Evolutionary conservation across 2,113 vertebrate genomes (phyloP), one percentile per base, ranked within the genome.

Genomic region (Parotia lawesii): DNA sequence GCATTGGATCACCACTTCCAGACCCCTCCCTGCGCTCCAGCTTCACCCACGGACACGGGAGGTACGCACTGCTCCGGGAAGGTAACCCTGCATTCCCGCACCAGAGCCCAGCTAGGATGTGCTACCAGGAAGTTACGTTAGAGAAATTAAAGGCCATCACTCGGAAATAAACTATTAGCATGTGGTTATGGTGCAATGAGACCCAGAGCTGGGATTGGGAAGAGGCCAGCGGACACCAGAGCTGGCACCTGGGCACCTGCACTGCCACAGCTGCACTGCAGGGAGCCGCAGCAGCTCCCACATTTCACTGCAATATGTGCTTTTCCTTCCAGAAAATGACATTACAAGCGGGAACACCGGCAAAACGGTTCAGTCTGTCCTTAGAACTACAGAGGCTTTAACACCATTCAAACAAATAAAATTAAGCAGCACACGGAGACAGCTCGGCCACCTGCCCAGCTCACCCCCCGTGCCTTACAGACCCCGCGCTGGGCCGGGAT

Each of bases 101-200:
- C 5, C 1, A 0, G 5, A 33, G 38, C 1, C 1, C 29, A 0
- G 2, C 4, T 0, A 13, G 21, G 28, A 19, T 29, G 23, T 2
- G 28, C 29, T 5, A 3, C 42, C 15, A 10, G 40, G 64, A 64
- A 10, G 50, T 4, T n/a, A 2, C 1, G 3, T 11, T 2, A 5
- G 35, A 60, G n/a, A 64, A 75, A 61, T 11, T 8, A 16, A 66
- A 77, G 7, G 9, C 13, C 42, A 21, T 5, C 15, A 0, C 18
- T 69, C 5, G 31, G 74, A 50, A 87, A 60, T 14, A 5, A 28
- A 12, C 64, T 48, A 7, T 67, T 8, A 35, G 29, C n/a, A 1
- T 0, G 16, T 1, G 16, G 40, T 17, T 44, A 19, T 6, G 58
- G 48, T 25, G 89, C 65, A 29, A 2, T 0, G 29, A 65, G 2